phyloP scores from a whole-genome alignment of 1,140 invertebrate genomes.

The Leptoteleia sp. region DNA sequence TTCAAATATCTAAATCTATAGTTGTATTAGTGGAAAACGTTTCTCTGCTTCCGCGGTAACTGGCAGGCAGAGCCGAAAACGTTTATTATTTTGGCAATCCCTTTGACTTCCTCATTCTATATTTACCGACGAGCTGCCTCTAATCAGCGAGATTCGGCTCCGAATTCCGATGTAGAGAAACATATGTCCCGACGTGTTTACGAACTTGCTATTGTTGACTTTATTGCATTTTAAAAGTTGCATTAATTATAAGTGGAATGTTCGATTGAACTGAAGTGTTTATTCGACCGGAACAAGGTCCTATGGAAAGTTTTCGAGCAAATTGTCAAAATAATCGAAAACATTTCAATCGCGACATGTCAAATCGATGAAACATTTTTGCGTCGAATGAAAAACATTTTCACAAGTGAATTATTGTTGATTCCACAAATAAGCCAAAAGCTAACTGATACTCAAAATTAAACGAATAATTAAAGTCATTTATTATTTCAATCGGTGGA shows the following conservation, averaged over 20 bases:
- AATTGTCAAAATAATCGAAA: neutral
- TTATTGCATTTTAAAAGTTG: neutral
- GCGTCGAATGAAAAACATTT: too few relatives aligned
- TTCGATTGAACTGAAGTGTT: too few relatives aligned
- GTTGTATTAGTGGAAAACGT: too few relatives aligned
- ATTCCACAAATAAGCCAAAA: too few relatives aligned
- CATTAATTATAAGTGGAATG: constrained; percentile 7
- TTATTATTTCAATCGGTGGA: too few relatives aligned
- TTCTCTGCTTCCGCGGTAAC: too few relatives aligned
- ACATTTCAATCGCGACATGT: neutral
- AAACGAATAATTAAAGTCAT: too few relatives aligned
- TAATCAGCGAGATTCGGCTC: constrained; percentile 6
- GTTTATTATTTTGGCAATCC: constrained; percentile 11
- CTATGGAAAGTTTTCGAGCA: constrained; percentile 5
- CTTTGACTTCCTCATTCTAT: constrained; percentile 5
- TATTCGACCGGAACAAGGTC: neutral
- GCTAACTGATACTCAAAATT: too few relatives aligned
- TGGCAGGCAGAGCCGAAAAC: too few relatives aligned
- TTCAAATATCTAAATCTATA: too few relatives aligned
- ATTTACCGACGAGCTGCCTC: constrained; percentile 2
- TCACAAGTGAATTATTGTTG: neutral
- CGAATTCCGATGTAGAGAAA: neutral
- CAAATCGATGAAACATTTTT: neutral
- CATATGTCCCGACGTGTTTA: constrained; percentile 11
- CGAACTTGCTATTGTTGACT: constrained; percentile 4